These are phyloP conservation scores for Cavia aperea DNA, from an alignment of 2,113 vertebrate species.

Conservation along the genomic window DNA sequence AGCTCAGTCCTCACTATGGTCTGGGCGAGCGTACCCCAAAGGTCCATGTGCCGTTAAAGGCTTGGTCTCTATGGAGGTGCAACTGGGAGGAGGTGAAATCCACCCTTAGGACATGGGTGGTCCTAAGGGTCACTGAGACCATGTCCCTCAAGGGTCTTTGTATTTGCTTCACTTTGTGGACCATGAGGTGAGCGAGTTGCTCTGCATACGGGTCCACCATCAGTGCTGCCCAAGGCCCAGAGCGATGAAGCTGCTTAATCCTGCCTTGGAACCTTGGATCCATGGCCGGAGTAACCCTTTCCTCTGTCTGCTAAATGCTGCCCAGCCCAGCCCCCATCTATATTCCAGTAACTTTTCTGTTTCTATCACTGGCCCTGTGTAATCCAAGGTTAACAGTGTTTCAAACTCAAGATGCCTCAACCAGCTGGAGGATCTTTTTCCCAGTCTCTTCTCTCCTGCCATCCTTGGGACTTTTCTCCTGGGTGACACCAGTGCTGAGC, in stretches of 20 bases:
- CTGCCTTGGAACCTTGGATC: background rate
- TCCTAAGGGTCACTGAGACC: background rate
- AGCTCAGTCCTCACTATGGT: background rate
- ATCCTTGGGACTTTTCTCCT: background rate
- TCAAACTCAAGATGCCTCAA: too few species aligned
- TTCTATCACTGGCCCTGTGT: too few species aligned
- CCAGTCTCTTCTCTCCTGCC: background rate
- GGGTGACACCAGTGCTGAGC: accelerated
- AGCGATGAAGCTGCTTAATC: too few species aligned
- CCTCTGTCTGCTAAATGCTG: too few species aligned
- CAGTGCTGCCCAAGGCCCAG: background rate
- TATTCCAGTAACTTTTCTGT: accelerated
- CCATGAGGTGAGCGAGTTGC: too few species aligned
- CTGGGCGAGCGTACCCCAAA: background rate
- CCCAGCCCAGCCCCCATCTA: background rate
- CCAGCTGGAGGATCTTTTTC: accelerated
- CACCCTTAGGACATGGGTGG: background rate
- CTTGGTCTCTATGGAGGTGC: too few species aligned
- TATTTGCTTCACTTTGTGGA: background rate
- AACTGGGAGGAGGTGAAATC: background rate
- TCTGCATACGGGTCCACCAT: background rate
- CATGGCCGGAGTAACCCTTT: background rate
- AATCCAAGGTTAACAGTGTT: background rate
- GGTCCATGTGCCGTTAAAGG: background rate
- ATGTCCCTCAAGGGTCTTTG: background rate